Percentiles rank a stretch among this genome's conserved stretches.
Evolutionary conservation across 1,140 invertebrate species (phyloP).

Genomic region (Sitophilus oryzae): DNA sequence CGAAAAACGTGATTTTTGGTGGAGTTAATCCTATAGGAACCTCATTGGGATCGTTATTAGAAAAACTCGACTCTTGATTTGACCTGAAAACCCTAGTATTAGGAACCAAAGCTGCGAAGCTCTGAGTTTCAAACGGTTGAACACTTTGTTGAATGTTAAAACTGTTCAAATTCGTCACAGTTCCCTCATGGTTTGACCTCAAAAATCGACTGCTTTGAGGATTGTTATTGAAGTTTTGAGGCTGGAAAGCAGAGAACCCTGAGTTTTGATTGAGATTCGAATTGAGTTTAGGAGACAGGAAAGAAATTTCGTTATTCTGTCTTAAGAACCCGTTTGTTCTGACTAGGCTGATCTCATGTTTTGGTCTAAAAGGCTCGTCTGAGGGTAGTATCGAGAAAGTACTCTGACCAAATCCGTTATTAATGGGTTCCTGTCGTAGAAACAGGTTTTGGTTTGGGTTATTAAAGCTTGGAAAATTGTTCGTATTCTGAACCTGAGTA

Average conservation of each 20-base stretch:
- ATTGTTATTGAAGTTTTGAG: slow-evolving; percentile 1
- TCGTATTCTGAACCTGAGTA: neutral
- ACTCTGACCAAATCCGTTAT: slow-evolving; percentile 35
- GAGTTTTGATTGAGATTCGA: slow-evolving; percentile 11
- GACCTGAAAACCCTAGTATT: slow-evolving; percentile 18
- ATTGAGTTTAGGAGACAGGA: no score
- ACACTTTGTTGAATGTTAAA: slow-evolving; percentile 16
- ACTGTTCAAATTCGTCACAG: neutral
- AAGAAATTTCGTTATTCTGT: neutral
- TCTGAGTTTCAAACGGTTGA: slow-evolving; percentile 30
- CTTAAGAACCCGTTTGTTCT: slow-evolving; percentile 4
- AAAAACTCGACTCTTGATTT: slow-evolving; percentile 1
- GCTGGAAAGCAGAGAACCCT: slow-evolving; percentile 32
- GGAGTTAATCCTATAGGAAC: neutral
- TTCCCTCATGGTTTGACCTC: slow-evolving; percentile 5
- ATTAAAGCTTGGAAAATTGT: neutral
- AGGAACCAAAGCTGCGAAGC: slow-evolving; percentile 11
- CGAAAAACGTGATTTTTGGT: neutral
- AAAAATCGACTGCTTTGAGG: slow-evolving; percentile 16
- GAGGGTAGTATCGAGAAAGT: slow-evolving; percentile 28
- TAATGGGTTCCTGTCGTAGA: slow-evolving; percentile 47
- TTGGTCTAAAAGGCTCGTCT: slow-evolving; percentile 12
- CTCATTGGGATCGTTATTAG: neutral
- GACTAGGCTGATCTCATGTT: slow-evolving; percentile 8
- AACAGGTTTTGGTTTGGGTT: slow-evolving; percentile 34